Evolutionary conservation across 2,797 vertebrate species (phyloP).

Genomic region (Acridotheres tristis): DNA sequence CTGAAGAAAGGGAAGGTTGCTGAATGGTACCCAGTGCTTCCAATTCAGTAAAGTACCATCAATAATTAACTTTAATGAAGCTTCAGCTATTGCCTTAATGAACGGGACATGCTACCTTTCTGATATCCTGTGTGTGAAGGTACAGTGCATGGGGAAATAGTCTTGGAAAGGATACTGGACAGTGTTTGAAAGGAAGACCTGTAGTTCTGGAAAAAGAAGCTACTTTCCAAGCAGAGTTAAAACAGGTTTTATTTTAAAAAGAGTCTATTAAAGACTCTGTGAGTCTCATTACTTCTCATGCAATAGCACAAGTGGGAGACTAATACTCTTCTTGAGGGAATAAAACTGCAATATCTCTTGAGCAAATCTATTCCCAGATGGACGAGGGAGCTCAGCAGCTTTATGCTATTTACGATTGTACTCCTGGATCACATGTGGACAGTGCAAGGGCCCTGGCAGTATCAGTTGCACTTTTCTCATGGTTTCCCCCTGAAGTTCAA

Average conservation of each 20-base stretch:
- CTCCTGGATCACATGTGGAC: background rate
- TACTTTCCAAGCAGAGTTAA: background rate
- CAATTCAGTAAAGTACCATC: background rate
- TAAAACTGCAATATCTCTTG: background rate
- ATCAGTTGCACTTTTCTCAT: background rate
- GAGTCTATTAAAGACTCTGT: accelerated
- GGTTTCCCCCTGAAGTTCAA: background rate
- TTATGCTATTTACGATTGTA: background rate
- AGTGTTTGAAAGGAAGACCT: background rate
- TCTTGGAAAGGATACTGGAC: background rate
- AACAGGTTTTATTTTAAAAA: background rate
- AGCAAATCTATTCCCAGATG: constrained; percentile 8
- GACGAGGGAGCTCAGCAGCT: background rate
- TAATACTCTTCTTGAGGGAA: background rate
- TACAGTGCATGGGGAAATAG: background rate
- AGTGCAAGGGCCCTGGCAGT: background rate
- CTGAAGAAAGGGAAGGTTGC: background rate
- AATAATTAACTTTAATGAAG: background rate
- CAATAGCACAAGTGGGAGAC: background rate
- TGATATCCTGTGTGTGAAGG: background rate
- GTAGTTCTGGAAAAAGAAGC: background rate
- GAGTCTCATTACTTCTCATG: background rate
- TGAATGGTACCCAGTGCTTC: background rate
- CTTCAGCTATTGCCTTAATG: background rate
- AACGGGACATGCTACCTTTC: background rate